phyloP scores from a whole-genome alignment of 2,113 vertebrate genomes.

The Anthoscopus minutus region DNA sequence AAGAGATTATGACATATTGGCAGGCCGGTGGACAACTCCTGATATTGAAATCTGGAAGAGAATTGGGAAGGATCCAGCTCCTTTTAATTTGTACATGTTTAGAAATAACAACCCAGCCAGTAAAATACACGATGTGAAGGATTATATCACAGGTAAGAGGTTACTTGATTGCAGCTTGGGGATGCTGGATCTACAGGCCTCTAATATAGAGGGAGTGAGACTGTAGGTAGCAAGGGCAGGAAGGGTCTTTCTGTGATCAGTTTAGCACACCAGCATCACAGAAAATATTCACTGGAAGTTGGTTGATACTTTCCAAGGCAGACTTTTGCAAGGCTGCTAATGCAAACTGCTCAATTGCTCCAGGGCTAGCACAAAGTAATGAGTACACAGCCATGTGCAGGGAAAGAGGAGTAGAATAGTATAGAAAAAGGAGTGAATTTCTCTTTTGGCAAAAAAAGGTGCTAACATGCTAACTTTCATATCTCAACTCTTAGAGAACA shows the following conservation, averaged over 20 bases:
- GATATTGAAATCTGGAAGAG: conserved; percentile 89
- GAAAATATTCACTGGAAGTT: neutral
- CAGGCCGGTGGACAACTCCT: conserved; percentile 92
- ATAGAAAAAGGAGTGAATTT: neutral
- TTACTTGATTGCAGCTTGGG: neutral
- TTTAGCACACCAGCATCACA: neutral
- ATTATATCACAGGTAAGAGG: conserved; percentile 91
- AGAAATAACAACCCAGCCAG: conserved; percentile 96
- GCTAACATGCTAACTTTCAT: neutral
- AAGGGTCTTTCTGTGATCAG: neutral
- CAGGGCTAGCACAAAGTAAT: neutral
- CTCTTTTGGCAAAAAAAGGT: neutral
- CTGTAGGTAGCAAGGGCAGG: neutral
- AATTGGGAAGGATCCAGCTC: conserved; percentile 86
- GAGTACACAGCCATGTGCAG: neutral
- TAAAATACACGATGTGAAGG: conserved; percentile 91
- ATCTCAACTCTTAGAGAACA: neutral
- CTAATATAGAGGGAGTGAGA: neutral
- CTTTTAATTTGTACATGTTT: conserved; percentile 99
- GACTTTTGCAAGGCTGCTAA: neutral
- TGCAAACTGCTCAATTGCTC: neutral
- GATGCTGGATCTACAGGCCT: neutral
- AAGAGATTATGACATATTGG: conserved; percentile 93
- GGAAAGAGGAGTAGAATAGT: neutral
- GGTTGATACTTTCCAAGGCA: neutral